phyloP scores from a whole-genome alignment of 1,140 invertebrate genomes.

The Bombus picipes region DNA sequence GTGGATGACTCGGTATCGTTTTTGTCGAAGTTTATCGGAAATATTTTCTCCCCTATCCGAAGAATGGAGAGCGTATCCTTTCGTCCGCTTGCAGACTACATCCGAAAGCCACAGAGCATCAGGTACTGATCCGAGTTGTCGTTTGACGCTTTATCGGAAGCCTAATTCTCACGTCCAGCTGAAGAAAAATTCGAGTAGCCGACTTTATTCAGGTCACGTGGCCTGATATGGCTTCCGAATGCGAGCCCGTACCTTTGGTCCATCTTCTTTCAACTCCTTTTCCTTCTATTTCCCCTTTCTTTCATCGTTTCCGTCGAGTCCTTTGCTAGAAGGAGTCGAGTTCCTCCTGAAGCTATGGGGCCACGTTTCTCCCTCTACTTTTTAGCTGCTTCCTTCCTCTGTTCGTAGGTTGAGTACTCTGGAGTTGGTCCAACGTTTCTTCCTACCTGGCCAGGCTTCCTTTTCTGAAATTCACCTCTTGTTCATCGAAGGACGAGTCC shows the following conservation, averaged over 20 bases:
- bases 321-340: constrained; percentile 15
- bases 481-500: not conserved
- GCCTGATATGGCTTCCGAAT: constrained; percentile 72
- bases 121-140: constrained; percentile 41
- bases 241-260: constrained; percentile 67
- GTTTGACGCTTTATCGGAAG: constrained; percentile 33
- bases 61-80: not conserved
- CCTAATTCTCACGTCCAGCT: constrained; percentile 65
- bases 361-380: constrained; percentile 25
- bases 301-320: constrained; percentile 26
- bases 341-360: no score
- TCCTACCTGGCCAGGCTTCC: constrained; percentile 18
- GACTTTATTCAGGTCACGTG: constrained; percentile 76
- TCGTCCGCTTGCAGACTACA: not conserved
- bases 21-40: constrained; percentile 20
- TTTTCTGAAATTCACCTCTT: constrained; percentile 30
- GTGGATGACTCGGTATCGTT: not conserved
- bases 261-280: constrained; percentile 46
- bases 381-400: constrained; percentile 29
- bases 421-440: constrained; percentile 19
- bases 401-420: constrained; percentile 21
- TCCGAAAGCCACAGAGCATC: constrained; percentile 18
- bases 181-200: constrained; percentile 54
- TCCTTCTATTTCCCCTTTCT: constrained; percentile 32
- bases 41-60: not conserved